A percentile compares a stretch with the other conserved stretches of the same genome.
phyloP scores from a whole-genome alignment of 2,888 invertebrate species.

The Amblyjoppa proteus region DNA sequence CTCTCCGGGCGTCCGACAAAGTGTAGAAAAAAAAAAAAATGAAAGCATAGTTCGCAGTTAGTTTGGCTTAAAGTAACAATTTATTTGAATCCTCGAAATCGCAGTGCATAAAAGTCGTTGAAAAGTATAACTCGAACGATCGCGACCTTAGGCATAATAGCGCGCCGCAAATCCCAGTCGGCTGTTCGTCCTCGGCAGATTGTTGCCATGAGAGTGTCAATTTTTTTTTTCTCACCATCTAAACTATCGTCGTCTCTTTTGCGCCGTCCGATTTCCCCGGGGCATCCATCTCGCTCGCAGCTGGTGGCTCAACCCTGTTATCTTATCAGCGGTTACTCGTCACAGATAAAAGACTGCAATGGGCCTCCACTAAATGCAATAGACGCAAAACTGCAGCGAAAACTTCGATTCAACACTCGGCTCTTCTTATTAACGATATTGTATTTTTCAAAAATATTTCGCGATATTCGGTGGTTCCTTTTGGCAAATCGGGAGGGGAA shows the following conservation, averaged over 20 bases:
- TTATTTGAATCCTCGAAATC: conserved; percentile 12
- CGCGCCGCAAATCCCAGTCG: conserved; percentile 74
- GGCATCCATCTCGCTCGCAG: conserved; percentile 56
- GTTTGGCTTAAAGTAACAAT: background rate
- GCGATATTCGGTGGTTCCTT: background rate
- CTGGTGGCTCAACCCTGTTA: conserved; percentile 61
- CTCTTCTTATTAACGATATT: background rate
- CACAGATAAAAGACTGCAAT: conserved; percentile 67
- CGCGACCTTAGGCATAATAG: conserved; percentile 58
- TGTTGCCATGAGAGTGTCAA: conserved; percentile 83
- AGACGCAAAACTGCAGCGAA: conserved; percentile 55
- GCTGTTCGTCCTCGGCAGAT: conserved; percentile 78
- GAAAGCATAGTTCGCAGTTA: background rate
- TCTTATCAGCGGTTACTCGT: conserved; percentile 65
- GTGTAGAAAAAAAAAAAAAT: background rate
- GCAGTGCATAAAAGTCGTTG: conserved; percentile 36
- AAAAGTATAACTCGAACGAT: conserved; percentile 42
- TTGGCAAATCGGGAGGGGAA: background rate
- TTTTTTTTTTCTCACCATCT: conserved; percentile 56
- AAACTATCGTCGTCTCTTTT: conserved; percentile 55
- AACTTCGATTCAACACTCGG: conserved; percentile 27
- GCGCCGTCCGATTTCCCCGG: conserved; percentile 17
- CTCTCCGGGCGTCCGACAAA: background rate
- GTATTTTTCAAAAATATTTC: background rate
- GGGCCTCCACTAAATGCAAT: conserved; percentile 67